Evolutionary conservation across 2,797 vertebrate genomes (phyloP), one percentile per base, ranked within the genome.

Genomic region (Loriculus beryllinus): DNA sequence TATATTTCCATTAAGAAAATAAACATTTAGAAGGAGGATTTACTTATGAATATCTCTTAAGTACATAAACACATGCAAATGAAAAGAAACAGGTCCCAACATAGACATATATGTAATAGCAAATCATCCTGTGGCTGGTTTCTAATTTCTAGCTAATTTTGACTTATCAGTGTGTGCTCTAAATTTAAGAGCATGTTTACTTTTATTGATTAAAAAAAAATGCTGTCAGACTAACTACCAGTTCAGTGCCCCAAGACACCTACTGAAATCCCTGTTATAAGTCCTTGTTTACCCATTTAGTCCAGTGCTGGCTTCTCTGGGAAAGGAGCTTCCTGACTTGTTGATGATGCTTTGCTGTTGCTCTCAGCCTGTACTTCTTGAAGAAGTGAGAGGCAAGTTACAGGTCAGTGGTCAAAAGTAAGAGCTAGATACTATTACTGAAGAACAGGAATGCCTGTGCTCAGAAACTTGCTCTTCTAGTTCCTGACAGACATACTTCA

Each of bases 101-200:
- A 72, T 35, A 59, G 57, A 82, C 59, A 89, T 64, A 75, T 12
- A 81, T 14, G 16, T 59, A 63, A 54, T 5, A 78, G 29, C 21
- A 76, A 85, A 93, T 59, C 5, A 47, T 51, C 42, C 31, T 39
- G n/a, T 59, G 19, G 9, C 10, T 86, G 52, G 13, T 88, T 92
- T 93, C 69, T 71, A 81, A 83, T 93, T 93, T 83, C 82, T 86
- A 72, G 49, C 47, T 92, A 56, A 90, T 83, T 94, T 89, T 83
- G 33, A 39, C 49, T 82, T 71, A 87, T 62, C 37, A 33, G 20
- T 18, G 35, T 59, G 33, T 63, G 47, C 31, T 93, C n/a, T 81
- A 87, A 78, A 26, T 85, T 78, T 35, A 94, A 76, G 33, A 68
- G 5, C 21, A 16, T 19, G 7, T 77, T 89, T 85, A 43, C 60